phyloP scores from a whole-genome alignment of 2,113 vertebrate genomes.

The Alces alces region DNA sequence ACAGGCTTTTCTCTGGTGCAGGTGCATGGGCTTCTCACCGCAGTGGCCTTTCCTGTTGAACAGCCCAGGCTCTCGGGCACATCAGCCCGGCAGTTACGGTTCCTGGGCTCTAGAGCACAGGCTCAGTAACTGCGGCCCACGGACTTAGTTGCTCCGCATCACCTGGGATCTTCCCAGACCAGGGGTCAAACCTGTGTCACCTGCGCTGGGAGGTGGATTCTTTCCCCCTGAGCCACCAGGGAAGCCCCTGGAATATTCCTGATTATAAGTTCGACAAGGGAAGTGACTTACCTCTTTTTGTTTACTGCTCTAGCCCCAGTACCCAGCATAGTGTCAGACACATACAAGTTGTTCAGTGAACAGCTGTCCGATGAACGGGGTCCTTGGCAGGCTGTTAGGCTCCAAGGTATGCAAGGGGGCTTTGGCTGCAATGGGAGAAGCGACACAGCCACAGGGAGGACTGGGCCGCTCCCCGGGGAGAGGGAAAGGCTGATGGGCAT shows the following conservation, averaged over 20 bases:
- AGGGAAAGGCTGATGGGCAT: not conserved
- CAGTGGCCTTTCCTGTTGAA: fast-evolving
- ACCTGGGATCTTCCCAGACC: not conserved
- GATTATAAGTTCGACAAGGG: not conserved
- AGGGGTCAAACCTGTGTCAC: not conserved
- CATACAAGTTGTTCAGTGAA: not conserved
- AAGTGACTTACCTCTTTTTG: not conserved
- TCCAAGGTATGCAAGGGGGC: not conserved
- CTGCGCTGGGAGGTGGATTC: not conserved
- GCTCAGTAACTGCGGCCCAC: not conserved
- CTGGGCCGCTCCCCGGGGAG: no score
- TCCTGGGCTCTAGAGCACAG: not conserved
- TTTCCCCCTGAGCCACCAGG: not conserved
- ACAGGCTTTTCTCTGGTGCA: not conserved
- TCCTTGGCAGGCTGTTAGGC: not conserved
- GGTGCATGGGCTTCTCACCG: not conserved
- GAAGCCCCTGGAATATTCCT: not conserved
- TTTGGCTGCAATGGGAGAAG: not conserved
- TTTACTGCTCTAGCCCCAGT: not conserved
- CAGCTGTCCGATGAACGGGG: not conserved
- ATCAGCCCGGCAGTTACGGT: not conserved
- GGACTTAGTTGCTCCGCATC: fast-evolving
- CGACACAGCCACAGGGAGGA: not conserved
- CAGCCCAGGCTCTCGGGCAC: not conserved
- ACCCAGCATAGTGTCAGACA: not conserved